Conservation (phyloP, 2,113 vertebrate genomes). For the Petrocephalus microphthalmus region DNA sequence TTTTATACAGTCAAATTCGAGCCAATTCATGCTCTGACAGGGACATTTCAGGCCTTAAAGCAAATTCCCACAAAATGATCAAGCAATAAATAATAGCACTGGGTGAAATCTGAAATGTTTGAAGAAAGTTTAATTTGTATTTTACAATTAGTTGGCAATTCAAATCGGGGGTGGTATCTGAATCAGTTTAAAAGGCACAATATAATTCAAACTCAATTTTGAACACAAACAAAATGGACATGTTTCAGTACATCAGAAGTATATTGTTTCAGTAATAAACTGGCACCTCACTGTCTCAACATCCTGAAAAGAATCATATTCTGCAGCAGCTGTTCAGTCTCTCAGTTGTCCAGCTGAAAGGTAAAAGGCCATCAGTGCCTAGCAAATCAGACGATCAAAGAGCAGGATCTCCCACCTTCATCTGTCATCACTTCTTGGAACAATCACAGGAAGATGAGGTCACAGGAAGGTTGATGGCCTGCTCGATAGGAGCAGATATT, state of each 20-base stretch:
- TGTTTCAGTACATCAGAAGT: too few species aligned
- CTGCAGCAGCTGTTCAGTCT: not conserved
- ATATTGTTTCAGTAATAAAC: not conserved
- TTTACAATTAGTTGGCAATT: not conserved
- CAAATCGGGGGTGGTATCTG: not conserved
- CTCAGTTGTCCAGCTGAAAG: not conserved
- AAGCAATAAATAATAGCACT: not conserved
- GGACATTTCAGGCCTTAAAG: not conserved
- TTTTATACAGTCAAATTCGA: not conserved
- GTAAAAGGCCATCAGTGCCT: not conserved
- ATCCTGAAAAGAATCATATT: not conserved
- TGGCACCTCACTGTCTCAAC: not conserved
- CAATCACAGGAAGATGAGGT: conserved; percentile 4
- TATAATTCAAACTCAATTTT: not conserved
- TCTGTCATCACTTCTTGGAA: not conserved
- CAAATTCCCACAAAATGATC: not conserved
- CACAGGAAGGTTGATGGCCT: not conserved
- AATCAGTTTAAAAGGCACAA: not conserved
- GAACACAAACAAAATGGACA: not conserved
- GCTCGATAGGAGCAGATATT: not conserved
- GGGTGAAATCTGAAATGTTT: not conserved
- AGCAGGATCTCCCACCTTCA: not conserved
- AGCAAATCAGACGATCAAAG: not conserved
- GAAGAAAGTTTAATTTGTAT: not conserved
- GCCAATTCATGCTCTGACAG: not conserved